Base-by-base conservation (phyloP, 2,113 vertebrate species). In the Herpetotheres cachinnans region DNA sequence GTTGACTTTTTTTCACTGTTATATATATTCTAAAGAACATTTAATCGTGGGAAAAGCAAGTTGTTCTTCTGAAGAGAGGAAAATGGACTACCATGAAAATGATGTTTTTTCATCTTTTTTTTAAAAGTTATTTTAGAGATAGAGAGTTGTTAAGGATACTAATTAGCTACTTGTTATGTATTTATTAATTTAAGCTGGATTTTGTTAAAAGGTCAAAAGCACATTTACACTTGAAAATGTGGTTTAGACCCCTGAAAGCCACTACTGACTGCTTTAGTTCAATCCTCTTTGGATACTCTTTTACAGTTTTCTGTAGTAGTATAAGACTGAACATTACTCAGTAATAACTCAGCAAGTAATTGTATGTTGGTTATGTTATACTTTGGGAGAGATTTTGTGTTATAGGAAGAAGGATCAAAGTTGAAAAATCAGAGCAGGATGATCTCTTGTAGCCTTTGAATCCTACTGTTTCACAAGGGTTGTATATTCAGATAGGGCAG, bases 401-500 rank as follows among this genome's bases (percentile, higher is more conserved):
- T 77, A 26, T 61, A 78, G 54, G 69, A 56, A 69, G 78, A 54
- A 92, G 42, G 90, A 86, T 61, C 95, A 96, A 91, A 80, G 77
- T 42, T 97, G 66, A 95, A 97, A 97, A 94, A 66, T 42, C 25
- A 49, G 71, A 88, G 38, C 73, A 89, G 72, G 61, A 47, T 92
- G 89, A 95, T 72, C 46, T 70, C 38, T 95, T 97, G 86, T 92
- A 97, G 82, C 66, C 80, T 54, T 62, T 91, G 94, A 90, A 96
- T 94, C 74, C 72, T 91, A 95, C 91, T 97, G 96, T 97, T 98
- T 97, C 94, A 89, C 88, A 44, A 47, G 83, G 96, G 89, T 98
- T 92, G 71, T 97, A 70, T 96, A 82, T 95, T 95, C 91, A 94
- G 63, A 90, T 86, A 97, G 86, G 95, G 94, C 98, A 98, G 97